Base-by-base conservation (phyloP, 2,888 invertebrate genomes). In the Koerneria pararmatus region DNA sequence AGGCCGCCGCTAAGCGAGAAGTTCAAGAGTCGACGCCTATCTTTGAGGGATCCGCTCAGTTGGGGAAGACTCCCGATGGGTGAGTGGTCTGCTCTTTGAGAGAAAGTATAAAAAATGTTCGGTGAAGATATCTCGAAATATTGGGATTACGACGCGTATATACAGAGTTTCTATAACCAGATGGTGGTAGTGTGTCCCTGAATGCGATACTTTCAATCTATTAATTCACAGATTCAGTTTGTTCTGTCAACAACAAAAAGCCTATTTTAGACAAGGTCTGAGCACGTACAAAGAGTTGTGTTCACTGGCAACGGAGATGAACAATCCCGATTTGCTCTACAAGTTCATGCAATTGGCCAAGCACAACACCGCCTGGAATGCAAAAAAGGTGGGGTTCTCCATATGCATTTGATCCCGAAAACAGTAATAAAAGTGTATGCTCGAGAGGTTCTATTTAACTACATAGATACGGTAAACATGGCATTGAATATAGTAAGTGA, bases 311-410 rank as follows among this genome's bases (percentile, higher is more conserved):
- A 92, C 92, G 0, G 94, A 95, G 85, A 86, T 95, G 71, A 94
- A 94, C 83, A 92, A 95, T 83, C 95, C 95, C 0, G 94, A 95
- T 83, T 87, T 95, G 70, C 89, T 94, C 71, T 95, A 95, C 85
- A 92, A 92, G 84, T 95, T 95, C 84, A 91, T 95, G 91, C 91
- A 93, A 84, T 86, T 95, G 72, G 94, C 94, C 0, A 93, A 93
- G 86, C 92, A 94, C 83, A 93, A 95, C 85, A 90, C 93, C 1
- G 88, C 91, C 64, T 95, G 94, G 95, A 93, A 92, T 78, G 92
- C 93, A 6, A 92, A 92, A 83, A 91, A 91, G 87, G 89, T 89
- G 5, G 0, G 54, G 27, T 27, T 4, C 15, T 31, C n/a, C 11
- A 41, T n/a, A n/a, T n/a, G n/a, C n/a, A n/a, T n/a, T n/a, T n/a